Evolutionary conservation across 2,113 vertebrate species (phyloP).

Genomic region (Semnornis frantzii): DNA sequence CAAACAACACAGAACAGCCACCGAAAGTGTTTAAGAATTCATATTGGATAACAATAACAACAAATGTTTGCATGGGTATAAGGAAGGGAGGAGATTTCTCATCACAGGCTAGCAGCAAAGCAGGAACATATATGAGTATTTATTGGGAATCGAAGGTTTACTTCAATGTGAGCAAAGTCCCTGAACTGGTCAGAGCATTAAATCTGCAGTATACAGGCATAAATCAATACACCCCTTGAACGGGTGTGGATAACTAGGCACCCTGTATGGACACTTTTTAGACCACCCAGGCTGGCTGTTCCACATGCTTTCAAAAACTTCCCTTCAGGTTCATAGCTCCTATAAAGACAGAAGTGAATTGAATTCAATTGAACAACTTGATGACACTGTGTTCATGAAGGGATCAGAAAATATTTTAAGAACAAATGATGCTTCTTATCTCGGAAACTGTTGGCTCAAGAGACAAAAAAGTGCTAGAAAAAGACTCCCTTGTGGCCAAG

Average conservation of each 20-base stretch:
- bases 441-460: not conserved
- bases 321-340: not conserved
- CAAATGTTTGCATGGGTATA: not conserved
- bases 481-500: not conserved
- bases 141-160: not conserved
- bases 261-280: not conserved
- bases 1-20: not conserved
- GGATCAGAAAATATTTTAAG: not conserved
- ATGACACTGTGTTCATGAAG: not conserved
- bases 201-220: not conserved
- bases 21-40: not conserved
- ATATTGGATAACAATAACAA: not conserved
- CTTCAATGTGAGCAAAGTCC: not conserved
- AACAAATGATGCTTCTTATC: not conserved
- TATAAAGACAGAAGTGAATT: not conserved
- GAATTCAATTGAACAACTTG: not conserved
- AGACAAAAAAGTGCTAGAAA: not conserved
- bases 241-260: not conserved
- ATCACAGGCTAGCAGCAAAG: not conserved
- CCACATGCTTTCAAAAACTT: not conserved
- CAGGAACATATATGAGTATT: not conserved
- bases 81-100: not conserved
- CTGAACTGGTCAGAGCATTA: not conserved
- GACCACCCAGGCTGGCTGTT: not conserved
- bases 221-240: not conserved